phyloP scores from a whole-genome alignment of 2,797 vertebrate genomes.

The Jordanella pulchra region DNA sequence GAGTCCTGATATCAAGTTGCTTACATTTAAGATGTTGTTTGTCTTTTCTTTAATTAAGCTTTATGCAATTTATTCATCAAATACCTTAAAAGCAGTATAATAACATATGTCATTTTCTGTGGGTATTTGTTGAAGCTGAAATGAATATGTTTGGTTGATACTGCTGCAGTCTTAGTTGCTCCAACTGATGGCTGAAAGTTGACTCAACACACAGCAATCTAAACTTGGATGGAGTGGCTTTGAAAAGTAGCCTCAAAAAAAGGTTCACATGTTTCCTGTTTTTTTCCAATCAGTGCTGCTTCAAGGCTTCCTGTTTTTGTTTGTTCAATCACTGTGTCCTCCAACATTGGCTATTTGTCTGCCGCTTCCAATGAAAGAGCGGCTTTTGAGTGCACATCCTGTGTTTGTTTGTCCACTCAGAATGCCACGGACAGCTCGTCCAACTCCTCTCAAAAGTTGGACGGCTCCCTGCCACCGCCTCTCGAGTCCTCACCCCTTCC shows the following conservation, averaged over 20 bases:
- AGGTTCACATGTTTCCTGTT: constrained; percentile 65
- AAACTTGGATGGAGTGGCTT: constrained; percentile 32
- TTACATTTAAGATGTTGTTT: not conserved
- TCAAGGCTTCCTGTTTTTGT: constrained; percentile 74
- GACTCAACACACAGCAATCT: constrained; percentile 17
- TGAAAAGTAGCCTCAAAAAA: constrained; percentile 50
- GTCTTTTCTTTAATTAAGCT: not conserved
- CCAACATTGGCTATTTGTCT: constrained; percentile 48
- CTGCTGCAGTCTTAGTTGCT: not conserved
- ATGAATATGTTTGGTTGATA: not conserved
- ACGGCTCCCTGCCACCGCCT: constrained; percentile 83
- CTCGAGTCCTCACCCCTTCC: constrained; percentile 89
- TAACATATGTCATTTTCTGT: too few relatives aligned
- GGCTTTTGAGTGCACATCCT: constrained; percentile 59
- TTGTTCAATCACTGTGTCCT: constrained; percentile 62
- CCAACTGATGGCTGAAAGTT: constrained; percentile 13
- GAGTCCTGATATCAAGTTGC: not conserved
- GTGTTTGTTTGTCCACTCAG: constrained; percentile 78
- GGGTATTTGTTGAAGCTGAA: not conserved
- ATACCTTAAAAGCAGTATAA: too few relatives aligned
- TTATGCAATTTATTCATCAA: not conserved
- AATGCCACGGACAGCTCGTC: constrained; percentile 97
- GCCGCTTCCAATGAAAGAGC: constrained; percentile 53
- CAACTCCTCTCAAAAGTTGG: constrained; percentile 96
- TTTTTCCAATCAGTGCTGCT: constrained; percentile 63